phyloP scores from a whole-genome alignment of 2,888 invertebrate species.

The Oscheius sp. region DNA sequence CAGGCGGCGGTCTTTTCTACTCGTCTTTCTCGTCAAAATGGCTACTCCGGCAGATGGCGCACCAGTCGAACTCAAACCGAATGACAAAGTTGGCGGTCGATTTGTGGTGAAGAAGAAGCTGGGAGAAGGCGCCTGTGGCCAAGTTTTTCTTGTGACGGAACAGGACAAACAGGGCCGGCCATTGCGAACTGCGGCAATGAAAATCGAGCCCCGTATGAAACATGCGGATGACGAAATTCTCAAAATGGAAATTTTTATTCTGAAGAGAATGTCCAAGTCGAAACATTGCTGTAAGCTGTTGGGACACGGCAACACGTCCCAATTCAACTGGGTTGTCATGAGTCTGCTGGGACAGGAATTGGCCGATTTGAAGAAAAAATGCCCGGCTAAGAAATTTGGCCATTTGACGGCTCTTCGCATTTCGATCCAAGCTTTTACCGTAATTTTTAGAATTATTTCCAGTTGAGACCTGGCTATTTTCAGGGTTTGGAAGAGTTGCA shows the following conservation, averaged over 20 bases:
- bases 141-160: conserved; percentile 47
- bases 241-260: conserved; percentile 66
- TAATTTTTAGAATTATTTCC: background rate
- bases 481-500: conserved; percentile 13
- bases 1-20: too few species aligned
- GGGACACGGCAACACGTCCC: conserved; percentile 53
- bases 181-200: conserved; percentile 59
- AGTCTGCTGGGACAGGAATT: conserved; percentile 66
- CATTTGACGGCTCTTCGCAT: conserved; percentile 52
- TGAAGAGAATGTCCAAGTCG: conserved; percentile 60
- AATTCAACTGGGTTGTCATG: conserved; percentile 64
- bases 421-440: conserved; percentile 57
- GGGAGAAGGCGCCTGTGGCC: conserved; percentile 63
- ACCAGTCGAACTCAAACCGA: conserved; percentile 38
- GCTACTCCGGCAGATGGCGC: background rate
- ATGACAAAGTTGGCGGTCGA: conserved; percentile 52
- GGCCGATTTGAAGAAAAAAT: conserved; percentile 57
- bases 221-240: conserved; percentile 64
- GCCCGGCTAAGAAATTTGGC: conserved; percentile 55
- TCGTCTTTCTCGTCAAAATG: background rate
- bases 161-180: conserved; percentile 34
- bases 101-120: conserved; percentile 65
- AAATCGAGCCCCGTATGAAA: conserved; percentile 64
- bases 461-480: conserved; percentile 12
- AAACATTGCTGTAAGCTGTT: conserved; percentile 60